phyloP scores from a whole-genome alignment of 2,888 invertebrate species.

The Apotomis capreana region DNA sequence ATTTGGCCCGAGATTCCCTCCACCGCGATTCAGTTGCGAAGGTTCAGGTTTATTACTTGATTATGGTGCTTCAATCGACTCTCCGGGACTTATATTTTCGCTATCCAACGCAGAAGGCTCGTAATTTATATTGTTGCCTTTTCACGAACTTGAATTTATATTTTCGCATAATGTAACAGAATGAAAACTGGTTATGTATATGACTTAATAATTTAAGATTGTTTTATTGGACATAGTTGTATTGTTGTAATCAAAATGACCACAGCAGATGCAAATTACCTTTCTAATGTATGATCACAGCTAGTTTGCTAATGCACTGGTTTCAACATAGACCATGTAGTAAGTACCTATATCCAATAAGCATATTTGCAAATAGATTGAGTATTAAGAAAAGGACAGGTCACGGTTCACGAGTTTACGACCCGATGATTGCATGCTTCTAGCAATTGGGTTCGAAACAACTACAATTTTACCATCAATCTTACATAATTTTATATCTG shows the following conservation, averaged over 20 bases:
- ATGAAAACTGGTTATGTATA: neutral
- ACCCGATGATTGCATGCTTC: conserved; percentile 55
- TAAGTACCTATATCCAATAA: conserved; percentile 3
- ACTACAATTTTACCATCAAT: conserved; percentile 55
- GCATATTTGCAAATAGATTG: conserved; percentile 55
- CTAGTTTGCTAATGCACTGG: conserved; percentile 21
- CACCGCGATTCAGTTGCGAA: conserved; percentile 38
- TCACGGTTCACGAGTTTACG: conserved; percentile 54
- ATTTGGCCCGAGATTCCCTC: conserved; percentile 44
- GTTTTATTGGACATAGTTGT: conserved; percentile 1
- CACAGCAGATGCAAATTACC: conserved; percentile 26
- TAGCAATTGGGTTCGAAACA: conserved; percentile 53
- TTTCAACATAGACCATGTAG: conserved; percentile 10
- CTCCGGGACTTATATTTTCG: conserved; percentile 10
- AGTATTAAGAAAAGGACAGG: conserved; percentile 67
- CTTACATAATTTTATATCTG: conserved; percentile 60
- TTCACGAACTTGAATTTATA: neutral
- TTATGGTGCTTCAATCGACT: conserved; percentile 21
- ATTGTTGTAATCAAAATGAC: conserved; percentile 20
- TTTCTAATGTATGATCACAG: conserved; percentile 27
- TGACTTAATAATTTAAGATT: conserved; percentile 1
- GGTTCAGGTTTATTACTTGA: conserved; percentile 41
- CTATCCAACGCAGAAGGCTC: neutral
- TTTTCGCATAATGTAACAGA: neutral
- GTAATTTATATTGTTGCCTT: neutral